A percentile compares a stretch with the other conserved stretches of the same genome.
Evolutionary conservation across 2,113 vertebrate species (phyloP).

Genomic region (Microcebus lehilahytsara): DNA sequence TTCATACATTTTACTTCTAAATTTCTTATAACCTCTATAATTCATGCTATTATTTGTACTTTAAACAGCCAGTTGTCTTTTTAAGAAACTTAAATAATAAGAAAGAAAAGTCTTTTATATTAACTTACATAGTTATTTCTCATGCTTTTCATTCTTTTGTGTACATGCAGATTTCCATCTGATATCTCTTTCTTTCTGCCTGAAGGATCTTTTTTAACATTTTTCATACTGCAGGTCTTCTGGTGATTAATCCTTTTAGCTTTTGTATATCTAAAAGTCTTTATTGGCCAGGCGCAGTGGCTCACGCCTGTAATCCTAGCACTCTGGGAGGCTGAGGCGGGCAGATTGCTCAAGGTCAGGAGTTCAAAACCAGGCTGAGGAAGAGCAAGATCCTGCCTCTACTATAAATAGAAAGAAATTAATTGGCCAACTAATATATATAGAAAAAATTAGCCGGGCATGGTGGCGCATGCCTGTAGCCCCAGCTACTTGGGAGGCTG

Average conservation of each 20-base stretch:
- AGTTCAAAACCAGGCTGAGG: too few species aligned
- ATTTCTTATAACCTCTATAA: background rate
- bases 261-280: background rate
- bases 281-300: background rate
- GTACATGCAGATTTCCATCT: background rate
- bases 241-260: background rate
- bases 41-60: background rate
- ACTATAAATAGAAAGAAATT: too few species aligned
- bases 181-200: background rate
- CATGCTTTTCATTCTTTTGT: background rate
- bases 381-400: too few species aligned
- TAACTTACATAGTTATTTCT: background rate
- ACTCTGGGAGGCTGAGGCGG: too few species aligned
- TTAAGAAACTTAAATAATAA: background rate
- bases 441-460: too few species aligned
- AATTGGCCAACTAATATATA: too few species aligned
- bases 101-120: background rate
- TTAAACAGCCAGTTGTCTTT: background rate
- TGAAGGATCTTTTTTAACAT: background rate
- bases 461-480: too few species aligned
- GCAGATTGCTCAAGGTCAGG: too few species aligned
- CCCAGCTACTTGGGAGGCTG: too few species aligned
- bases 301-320: too few species aligned
- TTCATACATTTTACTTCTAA: background rate
- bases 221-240: background rate